These are phyloP conservation scores for Baryphthengus martii DNA, from an alignment of 2,113 vertebrate genomes.

Conservation along the genomic window DNA sequence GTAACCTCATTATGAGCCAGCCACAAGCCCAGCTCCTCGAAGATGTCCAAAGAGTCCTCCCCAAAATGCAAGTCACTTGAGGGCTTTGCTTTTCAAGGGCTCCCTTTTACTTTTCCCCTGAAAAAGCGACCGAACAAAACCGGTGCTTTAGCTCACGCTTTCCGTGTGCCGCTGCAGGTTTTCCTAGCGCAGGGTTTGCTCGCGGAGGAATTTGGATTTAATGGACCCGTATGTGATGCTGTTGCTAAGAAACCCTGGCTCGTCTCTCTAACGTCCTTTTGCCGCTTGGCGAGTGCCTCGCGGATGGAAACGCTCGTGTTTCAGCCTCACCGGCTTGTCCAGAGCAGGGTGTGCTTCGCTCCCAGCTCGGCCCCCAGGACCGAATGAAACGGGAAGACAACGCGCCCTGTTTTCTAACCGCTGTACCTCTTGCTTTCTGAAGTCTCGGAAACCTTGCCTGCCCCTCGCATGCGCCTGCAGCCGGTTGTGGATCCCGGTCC, in stretches of 20 bases:
- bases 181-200: not conserved
- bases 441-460: not conserved
- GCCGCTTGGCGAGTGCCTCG: not conserved
- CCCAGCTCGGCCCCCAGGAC: not conserved
- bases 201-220: not conserved
- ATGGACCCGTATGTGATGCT: not conserved
- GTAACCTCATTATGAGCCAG: fast-evolving
- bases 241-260: constrained; percentile 51
- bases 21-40: not conserved
- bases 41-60: not conserved
- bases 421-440: not conserved
- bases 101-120: not conserved
- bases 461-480: not conserved
- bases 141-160: not conserved
- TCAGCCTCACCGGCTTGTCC: not conserved
- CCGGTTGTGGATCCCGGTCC: no score
- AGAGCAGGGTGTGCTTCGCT: not conserved
- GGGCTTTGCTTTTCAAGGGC: not conserved
- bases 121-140: not conserved
- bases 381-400: not conserved
- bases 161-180: no score
- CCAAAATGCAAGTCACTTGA: not conserved
- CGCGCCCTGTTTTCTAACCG: not conserved
- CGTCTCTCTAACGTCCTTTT: not conserved
- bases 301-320: not conserved